Evolutionary conservation across 2,113 vertebrate species (phyloP).

Genomic region (Puffinus mauretanicus): DNA sequence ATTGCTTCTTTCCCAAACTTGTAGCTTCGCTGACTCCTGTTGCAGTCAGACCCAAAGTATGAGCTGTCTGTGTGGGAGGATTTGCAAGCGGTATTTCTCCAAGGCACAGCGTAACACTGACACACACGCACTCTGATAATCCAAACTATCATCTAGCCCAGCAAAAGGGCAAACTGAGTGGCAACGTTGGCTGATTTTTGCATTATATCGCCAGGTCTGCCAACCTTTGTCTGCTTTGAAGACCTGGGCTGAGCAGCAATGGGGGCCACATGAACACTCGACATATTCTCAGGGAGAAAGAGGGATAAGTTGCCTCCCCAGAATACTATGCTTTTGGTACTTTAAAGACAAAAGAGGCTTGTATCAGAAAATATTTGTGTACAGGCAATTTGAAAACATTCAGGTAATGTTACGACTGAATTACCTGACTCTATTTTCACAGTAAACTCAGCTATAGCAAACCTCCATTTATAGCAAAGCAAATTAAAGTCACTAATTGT

Average conservation of each 20-base stretch:
- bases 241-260: neutral
- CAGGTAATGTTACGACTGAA: neutral
- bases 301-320: neutral
- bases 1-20: neutral
- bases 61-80: slow-evolving; percentile 41
- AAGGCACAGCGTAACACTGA: neutral
- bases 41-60: neutral
- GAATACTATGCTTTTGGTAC: neutral
- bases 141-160: neutral
- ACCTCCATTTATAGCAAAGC: neutral
- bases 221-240: neutral
- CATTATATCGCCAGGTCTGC: neutral
- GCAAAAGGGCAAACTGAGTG: neutral
- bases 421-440: neutral
- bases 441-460: neutral
- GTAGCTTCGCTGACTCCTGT: fast-evolving
- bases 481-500: slow-evolving; percentile 61
- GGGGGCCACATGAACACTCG: fast-evolving
- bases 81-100: neutral
- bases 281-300: neutral
- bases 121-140: neutral
- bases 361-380: neutral
- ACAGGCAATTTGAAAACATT: neutral
- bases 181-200: neutral
- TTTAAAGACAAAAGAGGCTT: neutral